Percentiles rank a stretch among this genome's conserved stretches.
These are phyloP conservation scores for Oscheius sp. DNA, from an alignment of 2,888 invertebrate genomes.

Conservation along the genomic window DNA sequence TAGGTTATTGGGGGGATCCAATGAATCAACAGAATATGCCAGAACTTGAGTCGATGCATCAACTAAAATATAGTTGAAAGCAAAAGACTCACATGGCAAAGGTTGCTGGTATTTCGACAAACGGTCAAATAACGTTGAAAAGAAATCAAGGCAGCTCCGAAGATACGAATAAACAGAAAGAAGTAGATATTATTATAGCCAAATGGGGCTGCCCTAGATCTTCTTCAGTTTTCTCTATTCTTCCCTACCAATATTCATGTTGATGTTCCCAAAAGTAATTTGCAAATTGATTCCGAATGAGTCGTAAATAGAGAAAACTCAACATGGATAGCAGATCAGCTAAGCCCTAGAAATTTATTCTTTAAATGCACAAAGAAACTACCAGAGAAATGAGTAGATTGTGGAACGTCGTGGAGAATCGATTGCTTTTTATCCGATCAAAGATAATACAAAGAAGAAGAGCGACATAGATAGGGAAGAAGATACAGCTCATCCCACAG, in stretches of 20 bases:
- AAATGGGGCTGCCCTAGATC: conserved; percentile 5
- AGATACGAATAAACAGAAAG: conserved; percentile 9
- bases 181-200: conserved; percentile 20
- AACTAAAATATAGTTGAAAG: not conserved
- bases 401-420: conserved; percentile 15
- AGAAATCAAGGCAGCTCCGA: conserved; percentile 19
- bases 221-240: not conserved
- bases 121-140: conserved; percentile 18
- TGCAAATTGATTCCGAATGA: not conserved
- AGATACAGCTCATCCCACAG: conserved; percentile 11
- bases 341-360: not conserved
- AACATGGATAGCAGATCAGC: conserved; percentile 13
- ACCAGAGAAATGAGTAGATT: conserved; percentile 16
- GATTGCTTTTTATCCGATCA: not conserved
- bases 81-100: not conserved
- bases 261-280: conserved; percentile 3
- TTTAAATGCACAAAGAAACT: not conserved
- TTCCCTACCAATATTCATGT: not conserved
- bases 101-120: conserved; percentile 3
- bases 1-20: conserved; percentile 6
- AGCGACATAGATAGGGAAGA: conserved; percentile 8
- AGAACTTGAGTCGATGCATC: not conserved
- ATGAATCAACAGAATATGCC: conserved; percentile 12
- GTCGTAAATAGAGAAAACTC: not conserved
- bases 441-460: not conserved